phyloP scores from a whole-genome alignment of 1,140 invertebrate genomes.

The Pogonomyrmex californicus region DNA sequence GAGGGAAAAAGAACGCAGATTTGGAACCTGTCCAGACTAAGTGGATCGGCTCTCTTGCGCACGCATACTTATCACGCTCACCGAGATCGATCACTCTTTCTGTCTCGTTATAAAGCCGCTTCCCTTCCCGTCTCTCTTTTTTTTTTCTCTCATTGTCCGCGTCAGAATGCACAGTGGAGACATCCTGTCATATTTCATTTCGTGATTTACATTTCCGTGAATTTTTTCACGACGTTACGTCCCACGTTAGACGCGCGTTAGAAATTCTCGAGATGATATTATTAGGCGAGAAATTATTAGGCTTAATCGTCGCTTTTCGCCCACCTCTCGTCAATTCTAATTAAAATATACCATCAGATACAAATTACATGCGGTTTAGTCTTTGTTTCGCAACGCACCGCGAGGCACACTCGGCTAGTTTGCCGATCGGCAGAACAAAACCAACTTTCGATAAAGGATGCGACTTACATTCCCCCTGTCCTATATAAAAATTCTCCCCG shows the following conservation, averaged over 20 bases:
- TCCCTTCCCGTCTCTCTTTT: constrained; percentile 24
- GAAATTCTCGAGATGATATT: constrained; percentile 1
- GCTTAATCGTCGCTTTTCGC: constrained; percentile 29
- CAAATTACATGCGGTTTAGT: constrained; percentile 47
- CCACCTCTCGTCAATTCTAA: constrained; percentile 21
- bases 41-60: constrained; percentile 10
- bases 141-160: background rate
- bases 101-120: constrained; percentile 14
- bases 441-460: background rate
- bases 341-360: background rate
- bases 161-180: background rate
- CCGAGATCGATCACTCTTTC: constrained; percentile 36
- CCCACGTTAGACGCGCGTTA: background rate
- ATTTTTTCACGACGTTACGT: background rate
- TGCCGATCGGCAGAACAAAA: background rate
- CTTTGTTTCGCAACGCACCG: constrained; percentile 65
- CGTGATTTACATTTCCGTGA: background rate
- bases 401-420: constrained; percentile 32
- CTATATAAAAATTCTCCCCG: constrained; percentile 1
- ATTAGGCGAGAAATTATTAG: background rate
- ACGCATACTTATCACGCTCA: constrained; percentile 37
- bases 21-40: constrained; percentile 71
- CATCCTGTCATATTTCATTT: background rate
- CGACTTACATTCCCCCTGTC: background rate
- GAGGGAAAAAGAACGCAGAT: constrained; percentile 57